Conservation (phyloP, 2,113 vertebrate species). For the Cacatua alba region DNA sequence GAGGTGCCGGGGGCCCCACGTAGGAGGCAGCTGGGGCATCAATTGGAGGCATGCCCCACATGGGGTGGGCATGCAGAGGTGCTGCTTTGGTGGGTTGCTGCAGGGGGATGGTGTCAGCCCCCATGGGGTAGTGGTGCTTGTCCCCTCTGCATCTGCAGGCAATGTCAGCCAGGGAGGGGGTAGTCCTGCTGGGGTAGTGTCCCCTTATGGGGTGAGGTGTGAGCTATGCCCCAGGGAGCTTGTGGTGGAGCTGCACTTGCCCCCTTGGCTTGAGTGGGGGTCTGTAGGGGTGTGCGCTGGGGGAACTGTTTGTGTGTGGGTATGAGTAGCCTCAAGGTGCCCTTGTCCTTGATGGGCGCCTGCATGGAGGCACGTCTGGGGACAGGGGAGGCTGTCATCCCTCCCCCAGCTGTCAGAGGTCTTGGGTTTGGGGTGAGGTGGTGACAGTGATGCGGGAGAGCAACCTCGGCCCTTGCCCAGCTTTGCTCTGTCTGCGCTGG, state of each 20-base stretch:
- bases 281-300: neutral
- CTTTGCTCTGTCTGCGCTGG: neutral
- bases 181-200: rapidly evolving
- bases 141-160: rapidly evolving
- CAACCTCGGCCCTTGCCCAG: neutral
- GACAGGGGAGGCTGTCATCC: rapidly evolving
- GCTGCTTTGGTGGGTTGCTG: neutral
- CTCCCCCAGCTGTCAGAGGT: neutral
- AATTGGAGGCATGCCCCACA: rapidly evolving
- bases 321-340: neutral
- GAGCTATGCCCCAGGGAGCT: neutral
- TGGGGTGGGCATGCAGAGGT: rapidly evolving
- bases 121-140: rapidly evolving
- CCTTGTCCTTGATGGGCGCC: neutral
- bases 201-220: rapidly evolving
- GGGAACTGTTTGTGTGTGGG: neutral
- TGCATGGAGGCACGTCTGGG: rapidly evolving
- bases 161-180: rapidly evolving
- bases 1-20: neutral
- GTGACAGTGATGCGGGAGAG: neutral
- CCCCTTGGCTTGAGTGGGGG: neutral
- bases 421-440: neutral
- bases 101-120: rapidly evolving
- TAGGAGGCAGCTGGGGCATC: neutral
- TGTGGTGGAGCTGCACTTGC: rapidly evolving